Percentiles rank a stretch among this genome's conserved stretches.
These are phyloP conservation scores for Laothoe populi DNA, from an alignment of 2,888 invertebrate species.

Conservation along the genomic window DNA sequence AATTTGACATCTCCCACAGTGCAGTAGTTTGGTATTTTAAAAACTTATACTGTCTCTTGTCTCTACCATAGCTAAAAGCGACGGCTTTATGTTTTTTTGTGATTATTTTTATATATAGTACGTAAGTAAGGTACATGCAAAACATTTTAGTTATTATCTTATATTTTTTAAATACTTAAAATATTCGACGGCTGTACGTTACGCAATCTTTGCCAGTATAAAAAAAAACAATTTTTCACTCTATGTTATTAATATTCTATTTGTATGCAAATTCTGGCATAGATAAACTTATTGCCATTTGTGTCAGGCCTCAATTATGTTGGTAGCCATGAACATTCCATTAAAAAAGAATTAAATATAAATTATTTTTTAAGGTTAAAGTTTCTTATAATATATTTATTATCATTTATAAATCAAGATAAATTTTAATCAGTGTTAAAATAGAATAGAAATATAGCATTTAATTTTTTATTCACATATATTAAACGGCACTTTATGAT, in stretches of 20 bases:
- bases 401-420: neutral
- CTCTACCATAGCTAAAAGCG: no score
- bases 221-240: conserved; percentile 8
- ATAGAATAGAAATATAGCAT: neutral
- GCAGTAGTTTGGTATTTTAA: no score
- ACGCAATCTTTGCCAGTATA: neutral
- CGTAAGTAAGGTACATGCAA: no score
- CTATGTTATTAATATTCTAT: conserved; percentile 11
- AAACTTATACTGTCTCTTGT: no score
- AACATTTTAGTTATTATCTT: no score
- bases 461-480: neutral
- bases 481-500: neutral
- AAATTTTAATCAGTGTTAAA: neutral
- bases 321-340: neutral
- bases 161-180: no score
- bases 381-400: no score
- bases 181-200: neutral
- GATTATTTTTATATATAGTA: no score
- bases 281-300: neutral
- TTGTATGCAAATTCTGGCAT: conserved; percentile 17
- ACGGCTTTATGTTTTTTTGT: no score
- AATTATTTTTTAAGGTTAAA: neutral
- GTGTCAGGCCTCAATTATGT: neutral
- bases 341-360: neutral
- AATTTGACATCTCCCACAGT: no score